Evolutionary conservation across 1,140 invertebrate species (phyloP).

Genomic region (Agrypnia vestita): DNA sequence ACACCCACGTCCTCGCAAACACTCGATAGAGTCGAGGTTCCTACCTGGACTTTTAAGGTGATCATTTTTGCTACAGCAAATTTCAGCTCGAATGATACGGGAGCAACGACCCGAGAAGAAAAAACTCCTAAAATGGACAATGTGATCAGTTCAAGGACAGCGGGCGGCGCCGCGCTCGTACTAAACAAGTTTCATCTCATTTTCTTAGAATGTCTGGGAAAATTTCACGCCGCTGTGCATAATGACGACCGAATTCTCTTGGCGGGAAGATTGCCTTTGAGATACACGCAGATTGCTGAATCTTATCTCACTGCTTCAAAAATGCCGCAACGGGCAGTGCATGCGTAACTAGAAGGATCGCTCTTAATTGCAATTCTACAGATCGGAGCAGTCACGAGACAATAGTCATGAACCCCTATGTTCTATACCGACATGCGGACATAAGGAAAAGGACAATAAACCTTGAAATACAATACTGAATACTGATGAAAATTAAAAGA

Average conservation of each 20-base stretch:
- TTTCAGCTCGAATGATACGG: neutral
- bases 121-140: neutral
- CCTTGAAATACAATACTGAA: no score
- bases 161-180: neutral
- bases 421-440: no score
- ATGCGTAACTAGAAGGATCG: neutral
- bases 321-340: neutral
- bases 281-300: neutral
- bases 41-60: no score
- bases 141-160: neutral
- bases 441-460: no score
- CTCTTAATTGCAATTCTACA: no score
- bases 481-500: no score
- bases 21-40: no score
- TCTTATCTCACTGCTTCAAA: neutral
- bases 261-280: slow-evolving; percentile 11
- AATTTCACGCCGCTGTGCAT: neutral
- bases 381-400: no score
- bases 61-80: no score
- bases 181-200: slow-evolving; percentile 2
- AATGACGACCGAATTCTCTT: neutral
- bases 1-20: no score
- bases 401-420: no score
- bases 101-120: neutral
- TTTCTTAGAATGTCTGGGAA: neutral